Evolutionary conservation across 2,888 invertebrate species (phyloP).

Genomic region (Cataglyphis altisquamis): DNA sequence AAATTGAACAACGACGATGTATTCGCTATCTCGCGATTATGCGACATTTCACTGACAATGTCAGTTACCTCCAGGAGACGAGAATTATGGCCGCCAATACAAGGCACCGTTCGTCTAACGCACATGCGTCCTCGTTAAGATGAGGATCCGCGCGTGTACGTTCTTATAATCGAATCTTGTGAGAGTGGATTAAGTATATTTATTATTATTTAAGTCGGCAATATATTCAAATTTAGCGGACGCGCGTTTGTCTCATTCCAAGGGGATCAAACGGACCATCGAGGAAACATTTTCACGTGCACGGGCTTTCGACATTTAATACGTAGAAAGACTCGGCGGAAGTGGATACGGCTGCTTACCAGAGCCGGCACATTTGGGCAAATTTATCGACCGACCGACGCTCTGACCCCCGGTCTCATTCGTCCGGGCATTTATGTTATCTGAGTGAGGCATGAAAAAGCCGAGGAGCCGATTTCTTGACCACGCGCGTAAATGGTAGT

Average conservation of each 20-base stretch:
- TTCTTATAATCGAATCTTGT: slow-evolving; percentile 15
- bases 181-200: slow-evolving; percentile 15
- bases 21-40: not conserved
- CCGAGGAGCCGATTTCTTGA: slow-evolving; percentile 32
- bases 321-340: slow-evolving; percentile 17
- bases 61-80: not conserved
- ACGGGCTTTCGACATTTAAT: not conserved
- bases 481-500: slow-evolving; percentile 47
- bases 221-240: slow-evolving; percentile 14
- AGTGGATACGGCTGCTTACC: slow-evolving; percentile 43
- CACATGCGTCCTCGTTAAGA: slow-evolving; percentile 10
- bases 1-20: slow-evolving; percentile 12
- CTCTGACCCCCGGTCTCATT: slow-evolving; percentile 60
- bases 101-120: slow-evolving; percentile 15
- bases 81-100: not conserved
- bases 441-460: slow-evolving; percentile 57
- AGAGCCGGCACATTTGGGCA: slow-evolving; percentile 16
- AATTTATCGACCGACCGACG: slow-evolving; percentile 62
- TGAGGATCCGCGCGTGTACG: not conserved
- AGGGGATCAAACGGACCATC: not conserved
- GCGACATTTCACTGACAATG: not conserved
- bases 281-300: not conserved
- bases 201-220: slow-evolving; percentile 22
- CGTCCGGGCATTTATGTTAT: slow-evolving; percentile 69
- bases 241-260: slow-evolving; percentile 8